Percentiles rank a stretch among this genome's conserved stretches.
These are phyloP conservation scores for Drosophila nannoptera DNA, from an alignment of 1,140 invertebrate species.

Conservation along the genomic window DNA sequence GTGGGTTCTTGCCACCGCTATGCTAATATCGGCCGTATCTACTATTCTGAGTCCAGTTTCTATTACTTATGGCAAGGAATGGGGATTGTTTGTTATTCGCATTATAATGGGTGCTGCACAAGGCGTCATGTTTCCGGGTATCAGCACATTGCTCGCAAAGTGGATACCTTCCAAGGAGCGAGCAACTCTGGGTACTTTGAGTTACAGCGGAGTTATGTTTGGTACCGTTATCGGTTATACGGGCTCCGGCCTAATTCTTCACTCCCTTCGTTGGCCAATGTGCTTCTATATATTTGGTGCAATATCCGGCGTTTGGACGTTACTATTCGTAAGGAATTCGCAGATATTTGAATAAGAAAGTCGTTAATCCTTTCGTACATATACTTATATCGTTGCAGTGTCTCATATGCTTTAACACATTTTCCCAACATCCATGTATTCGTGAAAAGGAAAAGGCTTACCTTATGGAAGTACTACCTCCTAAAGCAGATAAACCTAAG, in stretches of 20 bases:
- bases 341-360: no score
- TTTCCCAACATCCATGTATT: no score
- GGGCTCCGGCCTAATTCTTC: slow-evolving; percentile 84
- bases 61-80: slow-evolving; percentile 5
- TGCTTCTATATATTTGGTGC: slow-evolving; percentile 90
- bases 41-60: slow-evolving; percentile 4
- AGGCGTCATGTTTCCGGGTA: slow-evolving; percentile 86
- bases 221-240: slow-evolving; percentile 86
- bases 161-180: slow-evolving; percentile 86
- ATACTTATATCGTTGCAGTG: no score
- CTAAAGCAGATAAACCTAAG: slow-evolving; percentile 23
- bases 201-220: slow-evolving; percentile 84
- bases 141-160: slow-evolving; percentile 82
- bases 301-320: slow-evolving; percentile 84
- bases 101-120: slow-evolving; percentile 79
- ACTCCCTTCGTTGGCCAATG: slow-evolving; percentile 83
- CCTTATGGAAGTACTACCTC: slow-evolving; percentile 79
- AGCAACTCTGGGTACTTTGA: slow-evolving; percentile 84
- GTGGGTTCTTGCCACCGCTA: slow-evolving; percentile 57
- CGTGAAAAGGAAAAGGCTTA: slow-evolving; percentile 75
- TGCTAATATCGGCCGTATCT: slow-evolving; percentile 17
- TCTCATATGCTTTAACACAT: no score
- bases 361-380: no score
- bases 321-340: slow-evolving; percentile 84
- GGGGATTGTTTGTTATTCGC: slow-evolving; percentile 9